phyloP scores from a whole-genome alignment of 2,113 vertebrate species.

The Sakesphorus luctuosus region DNA sequence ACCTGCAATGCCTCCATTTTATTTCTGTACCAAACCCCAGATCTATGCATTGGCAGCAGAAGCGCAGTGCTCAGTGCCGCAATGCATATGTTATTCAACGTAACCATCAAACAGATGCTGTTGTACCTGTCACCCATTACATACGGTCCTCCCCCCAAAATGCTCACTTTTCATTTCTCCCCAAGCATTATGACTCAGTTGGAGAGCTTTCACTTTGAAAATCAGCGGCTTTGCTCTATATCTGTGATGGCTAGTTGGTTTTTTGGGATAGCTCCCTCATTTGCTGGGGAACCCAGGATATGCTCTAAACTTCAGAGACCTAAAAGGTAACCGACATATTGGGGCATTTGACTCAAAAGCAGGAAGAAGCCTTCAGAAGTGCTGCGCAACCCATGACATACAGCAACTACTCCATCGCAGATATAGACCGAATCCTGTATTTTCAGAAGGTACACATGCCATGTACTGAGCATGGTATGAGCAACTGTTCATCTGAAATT shows the following conservation, averaged over 20 bases:
- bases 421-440: constrained; percentile 76
- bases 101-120: constrained; percentile 49
- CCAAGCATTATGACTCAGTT: constrained; percentile 69
- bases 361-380: background rate
- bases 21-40: constrained; percentile 37
- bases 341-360: constrained; percentile 29
- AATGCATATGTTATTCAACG: constrained; percentile 64
- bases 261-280: background rate
- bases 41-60: constrained; percentile 74
- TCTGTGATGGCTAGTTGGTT: constrained; percentile 74
- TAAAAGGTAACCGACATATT: background rate
- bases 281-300: constrained; percentile 30
- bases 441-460: constrained; percentile 71
- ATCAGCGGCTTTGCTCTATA: constrained; percentile 76
- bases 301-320: background rate
- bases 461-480: constrained; percentile 49
- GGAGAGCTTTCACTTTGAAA: constrained; percentile 71
- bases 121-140: constrained; percentile 54
- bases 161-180: constrained; percentile 64
- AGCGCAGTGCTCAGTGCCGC: background rate
- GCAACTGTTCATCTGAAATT: constrained; percentile 22
- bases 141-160: constrained; percentile 21
- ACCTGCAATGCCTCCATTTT: constrained; percentile 50
- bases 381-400: background rate
- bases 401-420: constrained; percentile 66